Evolutionary conservation across 2,797 vertebrate genomes (phyloP).

Genomic region (Hoplostethus mediterraneus): DNA sequence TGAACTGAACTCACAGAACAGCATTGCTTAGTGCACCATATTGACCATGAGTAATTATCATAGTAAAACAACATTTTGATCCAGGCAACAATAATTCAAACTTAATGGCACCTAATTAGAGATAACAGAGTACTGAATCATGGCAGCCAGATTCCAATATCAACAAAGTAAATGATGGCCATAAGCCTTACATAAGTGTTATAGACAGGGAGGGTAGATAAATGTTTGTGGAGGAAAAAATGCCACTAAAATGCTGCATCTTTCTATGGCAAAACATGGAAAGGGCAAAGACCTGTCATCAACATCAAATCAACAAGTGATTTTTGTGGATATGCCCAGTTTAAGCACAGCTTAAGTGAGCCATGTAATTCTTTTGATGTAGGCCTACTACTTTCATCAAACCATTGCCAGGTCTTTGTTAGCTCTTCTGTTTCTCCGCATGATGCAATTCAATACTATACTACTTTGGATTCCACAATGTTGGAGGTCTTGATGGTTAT

Average conservation of each 20-base stretch:
- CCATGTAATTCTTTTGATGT: slow-evolving; percentile 10
- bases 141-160: slow-evolving; percentile 47
- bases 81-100: slow-evolving; percentile 37
- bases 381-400: not conserved
- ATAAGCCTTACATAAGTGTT: slow-evolving; percentile 30
- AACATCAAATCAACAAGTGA: not conserved
- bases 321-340: not conserved
- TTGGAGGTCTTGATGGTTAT: slow-evolving; percentile 28
- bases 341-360: not conserved
- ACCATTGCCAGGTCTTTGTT: slow-evolving; percentile 3
- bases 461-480: not conserved
- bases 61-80: slow-evolving; percentile 24
- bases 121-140: slow-evolving; percentile 49
- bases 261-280: slow-evolving; percentile 31
- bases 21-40: not conserved
- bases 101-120: slow-evolving; percentile 62
- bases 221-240: slow-evolving; percentile 18
- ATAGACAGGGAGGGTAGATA: slow-evolving; percentile 29
- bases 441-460: slow-evolving; percentile 14
- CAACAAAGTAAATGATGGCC: slow-evolving; percentile 58
- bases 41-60: slow-evolving; percentile 43
- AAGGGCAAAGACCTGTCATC: not conserved
- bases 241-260: slow-evolving; percentile 9
- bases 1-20: not conserved
- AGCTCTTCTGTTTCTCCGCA: slow-evolving; percentile 10